Base-by-base conservation (phyloP, 1,140 invertebrate species). In the Drosophila pseudoananassae region DNA sequence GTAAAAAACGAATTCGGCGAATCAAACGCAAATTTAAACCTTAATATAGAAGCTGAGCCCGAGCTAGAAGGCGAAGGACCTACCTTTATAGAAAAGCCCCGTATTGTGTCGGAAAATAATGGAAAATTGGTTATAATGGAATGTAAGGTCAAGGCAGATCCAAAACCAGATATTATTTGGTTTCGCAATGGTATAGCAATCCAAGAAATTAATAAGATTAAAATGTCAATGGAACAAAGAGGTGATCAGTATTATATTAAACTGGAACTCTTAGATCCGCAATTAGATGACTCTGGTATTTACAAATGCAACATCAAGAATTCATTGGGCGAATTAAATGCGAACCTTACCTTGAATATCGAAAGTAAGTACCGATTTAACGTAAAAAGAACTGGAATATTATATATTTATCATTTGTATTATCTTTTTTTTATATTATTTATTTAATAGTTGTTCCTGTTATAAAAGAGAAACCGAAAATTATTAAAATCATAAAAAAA, bases 261-360 rank as follows among this genome's bases (percentile, higher is more conserved):
- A 90, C 92, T 99, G 60, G 97, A 98, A 92, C 93, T 99, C 8
- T 96, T 96, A 93, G 97, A 99, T 93, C 98, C 98, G 60, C 96
- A 96, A 78, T 94, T 97, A 69, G 96, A 97, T 84, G 98, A 99
- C 93, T 98, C 98, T 78, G 99, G 99, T 38, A 94, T 99, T 31
- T 99, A 99, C 93, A 99, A 99, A 92, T 99, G 98, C 92, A 98
- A 98, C 87, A 98, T 99, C 66, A 99, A 98, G 92, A 99, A 99
- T 92, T 94, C 95, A 73, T 94, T 97, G 90, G 99, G 99, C 74
- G 98, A 99, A 94, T 94, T 98, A 46, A 99, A 98, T 92, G 97
- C 98, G 36, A 99, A 99, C 93, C 94, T 99, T 43, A 98, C 98
- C 60, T 94, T 99, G 61, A 99, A 99, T 93, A 98, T 99, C 93